Evolutionary conservation across 2,888 invertebrate genomes (phyloP).

Genomic region (Drosophila rellima): DNA sequence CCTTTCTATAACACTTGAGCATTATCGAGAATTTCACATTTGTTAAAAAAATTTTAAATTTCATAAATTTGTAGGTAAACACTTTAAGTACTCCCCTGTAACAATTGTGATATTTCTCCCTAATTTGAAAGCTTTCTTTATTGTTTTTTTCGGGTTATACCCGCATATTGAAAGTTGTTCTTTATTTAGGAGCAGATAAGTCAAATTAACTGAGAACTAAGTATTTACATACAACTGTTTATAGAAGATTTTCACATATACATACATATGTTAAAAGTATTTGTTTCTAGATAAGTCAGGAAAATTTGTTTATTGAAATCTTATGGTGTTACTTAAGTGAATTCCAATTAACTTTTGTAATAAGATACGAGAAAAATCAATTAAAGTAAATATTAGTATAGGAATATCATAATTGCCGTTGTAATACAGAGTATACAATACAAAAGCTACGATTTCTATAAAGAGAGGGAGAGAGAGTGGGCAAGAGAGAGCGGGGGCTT

Average conservation of each 20-base stretch:
- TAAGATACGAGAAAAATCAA: neutral
- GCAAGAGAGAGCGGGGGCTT: constrained; percentile 9
- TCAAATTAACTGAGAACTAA: neutral
- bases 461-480: neutral
- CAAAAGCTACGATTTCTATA: constrained; percentile 8
- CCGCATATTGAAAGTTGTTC: neutral
- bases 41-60: constrained; percentile 7
- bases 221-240: constrained; percentile 2
- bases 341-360: constrained; percentile 13
- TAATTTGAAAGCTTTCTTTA: neutral
- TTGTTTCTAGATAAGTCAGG: constrained; percentile 6
- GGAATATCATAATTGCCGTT: constrained; percentile 7
- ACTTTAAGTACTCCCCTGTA: neutral
- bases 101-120: neutral
- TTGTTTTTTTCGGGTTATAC: neutral
- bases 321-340: constrained; percentile 1
- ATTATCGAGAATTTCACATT: constrained; percentile 14
- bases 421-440: constrained; percentile 1
- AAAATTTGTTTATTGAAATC: neutral
- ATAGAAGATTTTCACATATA: neutral
- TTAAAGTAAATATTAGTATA: constrained; percentile 3
- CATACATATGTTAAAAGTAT: constrained; percentile 2
- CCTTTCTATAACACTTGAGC: constrained; percentile 14
- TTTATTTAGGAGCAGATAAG: constrained; percentile 1
- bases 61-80: neutral